A percentile compares a stretch with the other conserved stretches of the same genome.
Evolutionary conservation across 35 echinoderm and acorn worm genomes (phyloP).

Genomic region (Amphiura filiformis): DNA sequence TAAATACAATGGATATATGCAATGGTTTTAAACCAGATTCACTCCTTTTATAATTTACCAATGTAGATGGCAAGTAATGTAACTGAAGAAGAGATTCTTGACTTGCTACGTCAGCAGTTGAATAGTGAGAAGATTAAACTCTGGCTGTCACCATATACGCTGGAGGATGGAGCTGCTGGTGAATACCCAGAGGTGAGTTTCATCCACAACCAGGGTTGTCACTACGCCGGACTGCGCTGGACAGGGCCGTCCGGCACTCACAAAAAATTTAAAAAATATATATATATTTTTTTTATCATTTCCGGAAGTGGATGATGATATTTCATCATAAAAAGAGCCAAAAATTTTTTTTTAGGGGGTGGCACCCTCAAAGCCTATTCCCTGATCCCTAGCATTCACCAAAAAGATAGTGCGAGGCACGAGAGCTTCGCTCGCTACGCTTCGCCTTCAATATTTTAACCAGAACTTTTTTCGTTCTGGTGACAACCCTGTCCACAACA

Average conservation of each 20-base stretch:
- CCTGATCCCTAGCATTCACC: no score
- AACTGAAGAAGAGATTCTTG: constrained; percentile 14
- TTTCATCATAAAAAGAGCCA: no score
- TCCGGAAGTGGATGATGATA: no score
- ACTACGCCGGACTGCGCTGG: neutral
- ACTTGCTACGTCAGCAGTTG: constrained; percentile 55
- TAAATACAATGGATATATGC: no score
- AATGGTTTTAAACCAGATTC: neutral
- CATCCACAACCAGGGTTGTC: neutral
- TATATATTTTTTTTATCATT: neutral
- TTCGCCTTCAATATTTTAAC: no score
- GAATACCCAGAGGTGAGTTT: constrained; percentile 77
- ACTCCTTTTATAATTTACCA: neutral
- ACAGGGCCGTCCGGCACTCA: no score
- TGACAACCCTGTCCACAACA: no score
- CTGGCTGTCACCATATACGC: constrained; percentile 83
- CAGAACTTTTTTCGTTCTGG: no score
- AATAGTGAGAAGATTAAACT: constrained; percentile 86
- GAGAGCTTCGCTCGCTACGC: no score
- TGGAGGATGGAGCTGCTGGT: constrained; percentile 39
- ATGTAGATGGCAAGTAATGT: neutral
- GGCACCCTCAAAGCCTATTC: no score
- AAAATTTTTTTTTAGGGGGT: no score
- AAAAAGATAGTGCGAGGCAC: no score
- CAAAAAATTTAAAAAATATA: neutral